These are phyloP conservation scores for Lagria hirta DNA, from an alignment of 2,888 invertebrate genomes.

Conservation along the genomic window DNA sequence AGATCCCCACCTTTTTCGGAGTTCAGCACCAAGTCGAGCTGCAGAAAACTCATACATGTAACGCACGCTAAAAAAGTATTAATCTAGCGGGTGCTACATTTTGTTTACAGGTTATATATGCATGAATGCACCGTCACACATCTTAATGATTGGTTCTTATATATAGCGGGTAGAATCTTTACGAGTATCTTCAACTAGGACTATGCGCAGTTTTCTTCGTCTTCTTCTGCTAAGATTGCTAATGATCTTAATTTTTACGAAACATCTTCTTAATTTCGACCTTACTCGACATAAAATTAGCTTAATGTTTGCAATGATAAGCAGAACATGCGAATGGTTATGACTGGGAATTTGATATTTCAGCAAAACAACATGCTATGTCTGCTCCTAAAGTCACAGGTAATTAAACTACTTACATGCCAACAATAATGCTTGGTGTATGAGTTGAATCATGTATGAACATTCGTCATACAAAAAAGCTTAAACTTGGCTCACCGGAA, in stretches of 20 bases:
- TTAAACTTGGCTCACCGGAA: slow-evolving; percentile 34
- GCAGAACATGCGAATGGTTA: slow-evolving; percentile 18
- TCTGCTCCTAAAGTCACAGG: slow-evolving; percentile 9
- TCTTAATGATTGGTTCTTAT: slow-evolving; percentile 23
- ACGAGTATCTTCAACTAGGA: slow-evolving; percentile 12
- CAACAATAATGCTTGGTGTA: slow-evolving; percentile 28
- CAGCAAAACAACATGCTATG: too few species aligned
- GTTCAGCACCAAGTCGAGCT: slow-evolving; percentile 96
- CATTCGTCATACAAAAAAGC: slow-evolving; percentile 21
- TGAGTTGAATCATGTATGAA: slow-evolving; percentile 23
- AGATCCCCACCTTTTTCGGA: slow-evolving; percentile 92
- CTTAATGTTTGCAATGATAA: slow-evolving; percentile 12
- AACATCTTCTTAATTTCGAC: slow-evolving; percentile 9
- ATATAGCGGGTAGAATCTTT: slow-evolving; percentile 22
- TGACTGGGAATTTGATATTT: too few species aligned
- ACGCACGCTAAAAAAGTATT: slow-evolving; percentile 34
- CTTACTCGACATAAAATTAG: slow-evolving; percentile 15
- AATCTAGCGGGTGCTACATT: slow-evolving; percentile 25
- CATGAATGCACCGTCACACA: slow-evolving; percentile 25
- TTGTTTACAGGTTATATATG: slow-evolving; percentile 21
- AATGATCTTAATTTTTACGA: slow-evolving; percentile 1
- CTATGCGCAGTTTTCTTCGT: slow-evolving; percentile 10
- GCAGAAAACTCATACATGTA: slow-evolving; percentile 54
- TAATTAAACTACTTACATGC: slow-evolving; percentile 15
- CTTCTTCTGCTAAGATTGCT: slow-evolving; percentile 10